A percentile compares a stretch with the other conserved stretches of the same genome.
phyloP scores from a whole-genome alignment of 2,797 vertebrate genomes.

The Apogon hyalosoma region DNA sequence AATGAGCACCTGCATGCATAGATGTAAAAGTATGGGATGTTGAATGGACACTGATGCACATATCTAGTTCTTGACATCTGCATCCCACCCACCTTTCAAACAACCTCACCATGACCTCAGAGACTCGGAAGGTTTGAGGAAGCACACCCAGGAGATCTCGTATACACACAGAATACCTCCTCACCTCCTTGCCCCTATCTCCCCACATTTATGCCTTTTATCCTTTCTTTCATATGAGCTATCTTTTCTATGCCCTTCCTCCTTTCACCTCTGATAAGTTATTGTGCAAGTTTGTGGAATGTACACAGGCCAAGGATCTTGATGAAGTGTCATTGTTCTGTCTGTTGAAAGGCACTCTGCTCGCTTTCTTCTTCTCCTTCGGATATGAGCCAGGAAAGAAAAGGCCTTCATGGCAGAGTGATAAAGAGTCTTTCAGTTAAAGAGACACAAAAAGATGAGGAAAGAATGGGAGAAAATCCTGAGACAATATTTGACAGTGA shows the following conservation, averaged over 20 bases:
- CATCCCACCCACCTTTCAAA: conserved; percentile 43
- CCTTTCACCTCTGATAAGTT: conserved; percentile 76
- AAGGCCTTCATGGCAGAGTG: conserved; percentile 65
- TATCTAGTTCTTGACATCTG: conserved; percentile 25
- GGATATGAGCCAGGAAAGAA: conserved; percentile 69
- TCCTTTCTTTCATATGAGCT: conserved; percentile 70
- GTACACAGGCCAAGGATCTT: conserved; percentile 75
- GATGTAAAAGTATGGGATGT: conserved; percentile 4
- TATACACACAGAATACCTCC: conserved; percentile 63
- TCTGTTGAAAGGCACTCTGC: conserved; percentile 67
- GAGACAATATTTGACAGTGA: conserved; percentile 80
- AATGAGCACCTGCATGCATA: conserved; percentile 4
- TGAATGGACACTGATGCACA: neutral
- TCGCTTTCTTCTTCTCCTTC: conserved; percentile 64
- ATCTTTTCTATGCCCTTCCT: conserved; percentile 73
- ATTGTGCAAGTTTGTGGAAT: conserved; percentile 81
- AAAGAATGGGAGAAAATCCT: conserved; percentile 71
- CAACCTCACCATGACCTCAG: conserved; percentile 65
- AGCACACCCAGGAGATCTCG: conserved; percentile 60
- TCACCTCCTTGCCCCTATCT: conserved; percentile 68
- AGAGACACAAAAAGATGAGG: conserved; percentile 59
- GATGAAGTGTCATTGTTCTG: conserved; percentile 71
- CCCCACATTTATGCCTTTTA: conserved; percentile 71
- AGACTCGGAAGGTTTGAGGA: conserved; percentile 49
- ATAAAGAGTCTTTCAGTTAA: conserved; percentile 72